Conservation (phyloP, 2,888 invertebrate species). For the Mesochorus sp. region DNA sequence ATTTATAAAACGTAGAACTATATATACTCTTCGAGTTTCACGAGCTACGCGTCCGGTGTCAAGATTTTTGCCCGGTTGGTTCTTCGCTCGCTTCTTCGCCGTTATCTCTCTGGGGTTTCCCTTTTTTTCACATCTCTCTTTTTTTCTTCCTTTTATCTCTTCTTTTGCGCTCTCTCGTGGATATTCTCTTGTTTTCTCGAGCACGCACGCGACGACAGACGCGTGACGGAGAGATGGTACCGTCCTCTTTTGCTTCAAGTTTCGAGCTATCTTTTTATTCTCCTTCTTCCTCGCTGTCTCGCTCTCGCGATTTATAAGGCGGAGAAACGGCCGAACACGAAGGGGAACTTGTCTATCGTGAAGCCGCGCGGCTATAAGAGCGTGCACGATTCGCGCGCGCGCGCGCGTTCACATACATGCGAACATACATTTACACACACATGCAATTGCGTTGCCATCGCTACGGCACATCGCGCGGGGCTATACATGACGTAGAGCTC, state of each 20-base stretch:
- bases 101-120: conserved; percentile 36
- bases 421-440: too few species aligned
- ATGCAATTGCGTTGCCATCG: conserved; percentile 79
- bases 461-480: conserved; percentile 72
- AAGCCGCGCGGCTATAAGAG: conserved; percentile 44
- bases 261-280: conserved; percentile 36
- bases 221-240: conserved; percentile 17
- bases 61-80: conserved; percentile 53
- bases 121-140: conserved; percentile 8
- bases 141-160: background rate
- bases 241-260: conserved; percentile 47
- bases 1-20: too few species aligned
- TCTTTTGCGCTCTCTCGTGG: conserved; percentile 13
- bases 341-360: conserved; percentile 52
- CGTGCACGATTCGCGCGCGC: conserved; percentile 32
- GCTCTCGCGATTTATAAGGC: conserved; percentile 38
- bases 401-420: conserved; percentile 47
- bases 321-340: conserved; percentile 26
- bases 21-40: conserved; percentile 12
- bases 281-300: background rate
- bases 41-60: conserved; percentile 55
- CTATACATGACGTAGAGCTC: conserved; percentile 33
- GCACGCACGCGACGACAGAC: conserved; percentile 29
- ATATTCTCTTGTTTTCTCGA: conserved; percentile 24
- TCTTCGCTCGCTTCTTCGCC: conserved; percentile 34